A percentile compares a stretch with the other conserved stretches of the same genome.
These are phyloP conservation scores for Sebastes vulpes DNA, from an alignment of 2,797 vertebrate species.

Conservation along the genomic window DNA sequence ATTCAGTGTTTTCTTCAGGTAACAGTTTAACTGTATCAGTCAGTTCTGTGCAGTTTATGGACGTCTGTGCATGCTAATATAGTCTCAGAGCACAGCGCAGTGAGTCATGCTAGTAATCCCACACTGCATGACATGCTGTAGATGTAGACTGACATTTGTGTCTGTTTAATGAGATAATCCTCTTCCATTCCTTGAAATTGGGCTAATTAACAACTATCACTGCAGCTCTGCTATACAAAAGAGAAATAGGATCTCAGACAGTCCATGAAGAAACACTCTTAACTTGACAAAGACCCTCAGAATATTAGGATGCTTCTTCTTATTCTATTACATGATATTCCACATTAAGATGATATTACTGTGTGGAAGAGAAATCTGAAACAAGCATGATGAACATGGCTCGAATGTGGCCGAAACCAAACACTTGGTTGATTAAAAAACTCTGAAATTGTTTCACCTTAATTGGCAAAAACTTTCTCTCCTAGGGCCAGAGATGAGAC, in stretches of 20 bases:
- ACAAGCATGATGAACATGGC: neutral
- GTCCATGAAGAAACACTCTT: slow-evolving; percentile 9
- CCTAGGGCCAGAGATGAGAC: slow-evolving; percentile 86
- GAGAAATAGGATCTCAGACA: slow-evolving; percentile 32
- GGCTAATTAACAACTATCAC: slow-evolving; percentile 28
- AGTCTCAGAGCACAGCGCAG: neutral
- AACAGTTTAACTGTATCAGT: neutral
- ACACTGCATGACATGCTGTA: slow-evolving; percentile 10
- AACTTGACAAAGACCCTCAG: slow-evolving; percentile 11
- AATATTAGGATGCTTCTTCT: neutral
- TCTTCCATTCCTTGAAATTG: slow-evolving; percentile 39
- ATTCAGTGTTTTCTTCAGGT: neutral
- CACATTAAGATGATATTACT: neutral
- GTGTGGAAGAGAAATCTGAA: neutral
- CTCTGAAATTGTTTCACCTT: neutral
- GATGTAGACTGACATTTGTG: slow-evolving; percentile 29
- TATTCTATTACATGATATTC: neutral
- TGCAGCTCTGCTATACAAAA: slow-evolving; percentile 19
- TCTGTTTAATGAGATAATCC: slow-evolving; percentile 59
- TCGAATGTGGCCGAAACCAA: neutral
- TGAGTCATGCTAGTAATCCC: slow-evolving; percentile 40
- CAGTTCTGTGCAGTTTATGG: neutral
- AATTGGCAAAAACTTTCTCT: slow-evolving; percentile 7
- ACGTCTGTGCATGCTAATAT: neutral
- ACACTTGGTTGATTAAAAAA: neutral